Evolutionary conservation across 2,113 vertebrate genomes (phyloP), one percentile per base, ranked within the genome.

Genomic region (Odontesthes bonariensis): DNA sequence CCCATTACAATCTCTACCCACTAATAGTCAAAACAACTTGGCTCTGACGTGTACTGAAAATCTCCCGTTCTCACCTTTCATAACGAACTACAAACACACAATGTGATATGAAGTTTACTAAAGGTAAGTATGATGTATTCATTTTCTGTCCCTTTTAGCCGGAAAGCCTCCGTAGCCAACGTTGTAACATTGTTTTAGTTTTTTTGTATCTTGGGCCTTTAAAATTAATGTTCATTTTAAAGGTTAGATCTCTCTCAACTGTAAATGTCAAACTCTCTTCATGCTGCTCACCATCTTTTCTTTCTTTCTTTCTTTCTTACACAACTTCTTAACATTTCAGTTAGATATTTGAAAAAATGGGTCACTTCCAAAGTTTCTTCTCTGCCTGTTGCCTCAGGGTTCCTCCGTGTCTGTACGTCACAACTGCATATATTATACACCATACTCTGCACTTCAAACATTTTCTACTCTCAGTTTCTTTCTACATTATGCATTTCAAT

Each of bases 191-290:
- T 58, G 20, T 67, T 88, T 75, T 77, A 77, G n/a, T n/a, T n/a
- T 87, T 73, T 85, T 69, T 67, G 58, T 80, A 40, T 78, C 16
- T 66, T 46, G 42, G 59, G 68, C 75, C 77, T 85, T 31, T 59
- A 12, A 27, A 84, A 49, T 33, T 70, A 80, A 68, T 55, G 80
- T 70, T 84, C 51, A 59, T 77, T 81, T 86, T 84, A 92, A 91
- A 90, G 88, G 89, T 91, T 84, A 91, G 44, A 70, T 89, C 69
- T 73, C 65, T 86, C 71, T 80, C 75, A 87, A 87, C 82, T 74
- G 77, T 68, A 89, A 92, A 92, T 86, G 88, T 84, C 89, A 91
- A 61, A 70, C 49, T 72, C 59, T 80, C 51, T 56, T 68, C 49
- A 60, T 23, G 49, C 58, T 57, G 46, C n/a, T 55, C 27, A 40